A percentile compares a stretch with the other conserved stretches of the same genome.
Conservation (phyloP, 2,888 invertebrate species). For the Ochropleura leucogaster region DNA sequence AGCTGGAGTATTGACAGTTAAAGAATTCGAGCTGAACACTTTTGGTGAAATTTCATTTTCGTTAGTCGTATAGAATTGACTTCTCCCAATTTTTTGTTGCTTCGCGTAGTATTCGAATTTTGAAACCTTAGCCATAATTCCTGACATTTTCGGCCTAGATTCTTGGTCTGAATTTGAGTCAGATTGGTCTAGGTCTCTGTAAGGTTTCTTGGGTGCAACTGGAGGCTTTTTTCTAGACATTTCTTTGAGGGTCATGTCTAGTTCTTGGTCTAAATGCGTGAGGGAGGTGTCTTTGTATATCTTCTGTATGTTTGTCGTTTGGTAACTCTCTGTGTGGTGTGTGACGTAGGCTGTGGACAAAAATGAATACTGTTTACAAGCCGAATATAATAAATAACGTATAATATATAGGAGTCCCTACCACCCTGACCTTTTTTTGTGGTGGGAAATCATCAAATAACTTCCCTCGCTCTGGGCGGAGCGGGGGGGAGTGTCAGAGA, state of each 20-base stretch:
- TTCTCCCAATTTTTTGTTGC: conserved; percentile 89
- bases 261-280: conserved; percentile 84
- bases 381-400: too few species aligned
- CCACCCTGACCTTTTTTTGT: too few species aligned
- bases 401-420: too few species aligned
- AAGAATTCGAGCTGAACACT: conserved; percentile 94
- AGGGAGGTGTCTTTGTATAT: conserved; percentile 83
- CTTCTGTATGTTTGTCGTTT: conserved; percentile 73
- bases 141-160: conserved; percentile 83
- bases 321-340: conserved; percentile 74
- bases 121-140: conserved; percentile 94
- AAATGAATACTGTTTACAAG: conserved; percentile 5
- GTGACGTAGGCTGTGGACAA: conserved; percentile 79
- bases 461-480: too few species aligned
- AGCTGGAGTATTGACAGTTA: conserved; percentile 95
- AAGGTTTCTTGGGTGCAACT: conserved; percentile 91
- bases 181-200: conserved; percentile 86
- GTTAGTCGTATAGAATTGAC: conserved; percentile 85
- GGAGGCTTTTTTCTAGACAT: conserved; percentile 92
- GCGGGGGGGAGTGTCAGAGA: too few species aligned
- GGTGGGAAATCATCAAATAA: too few species aligned
- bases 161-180: conserved; percentile 89
- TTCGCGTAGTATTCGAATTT: conserved; percentile 95
- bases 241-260: conserved; percentile 87
- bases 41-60: conserved; percentile 92